phyloP scores from a whole-genome alignment of 2,113 vertebrate genomes.

The Taurulus bubalis region DNA sequence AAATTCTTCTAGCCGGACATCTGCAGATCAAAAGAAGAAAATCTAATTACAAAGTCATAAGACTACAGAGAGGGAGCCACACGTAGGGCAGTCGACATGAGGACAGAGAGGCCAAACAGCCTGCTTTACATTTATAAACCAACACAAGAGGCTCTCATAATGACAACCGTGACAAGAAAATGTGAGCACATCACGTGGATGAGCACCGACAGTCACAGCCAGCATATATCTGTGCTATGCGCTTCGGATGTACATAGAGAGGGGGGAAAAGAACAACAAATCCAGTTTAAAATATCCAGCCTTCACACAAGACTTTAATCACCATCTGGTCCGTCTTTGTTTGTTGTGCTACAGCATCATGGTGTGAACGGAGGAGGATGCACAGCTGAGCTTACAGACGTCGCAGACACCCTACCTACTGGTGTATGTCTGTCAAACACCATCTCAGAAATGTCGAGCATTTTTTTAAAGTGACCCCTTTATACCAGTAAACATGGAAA shows the following conservation, averaged over 20 bases:
- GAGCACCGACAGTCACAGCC: background rate
- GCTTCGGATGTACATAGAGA: background rate
- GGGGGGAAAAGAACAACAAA: background rate
- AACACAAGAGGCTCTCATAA: slow-evolving; percentile 6
- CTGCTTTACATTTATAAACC: background rate
- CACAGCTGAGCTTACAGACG: slow-evolving; percentile 67
- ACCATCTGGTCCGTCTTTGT: slow-evolving; percentile 47
- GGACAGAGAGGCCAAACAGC: slow-evolving; percentile 2
- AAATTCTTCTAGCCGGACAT: slow-evolving; percentile 98
- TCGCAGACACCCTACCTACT: slow-evolving; percentile 30
- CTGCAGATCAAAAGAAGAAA: slow-evolving; percentile 79
- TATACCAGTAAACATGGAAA: background rate
- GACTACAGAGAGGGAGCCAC: slow-evolving; percentile 54
- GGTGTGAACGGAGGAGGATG: slow-evolving; percentile 56
- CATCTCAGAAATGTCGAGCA: background rate
- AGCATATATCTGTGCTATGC: background rate
- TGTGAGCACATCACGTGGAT: background rate
- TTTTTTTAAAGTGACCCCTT: background rate
- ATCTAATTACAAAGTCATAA: slow-evolving; percentile 79
- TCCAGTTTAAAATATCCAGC: background rate
- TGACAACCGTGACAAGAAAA: background rate
- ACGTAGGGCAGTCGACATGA: background rate
- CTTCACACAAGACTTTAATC: background rate
- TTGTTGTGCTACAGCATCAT: slow-evolving; percentile 47
- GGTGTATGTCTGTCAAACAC: slow-evolving; percentile 19